phyloP scores from a whole-genome alignment of 2,113 vertebrate species.

The Dasyurus viverrinus region DNA sequence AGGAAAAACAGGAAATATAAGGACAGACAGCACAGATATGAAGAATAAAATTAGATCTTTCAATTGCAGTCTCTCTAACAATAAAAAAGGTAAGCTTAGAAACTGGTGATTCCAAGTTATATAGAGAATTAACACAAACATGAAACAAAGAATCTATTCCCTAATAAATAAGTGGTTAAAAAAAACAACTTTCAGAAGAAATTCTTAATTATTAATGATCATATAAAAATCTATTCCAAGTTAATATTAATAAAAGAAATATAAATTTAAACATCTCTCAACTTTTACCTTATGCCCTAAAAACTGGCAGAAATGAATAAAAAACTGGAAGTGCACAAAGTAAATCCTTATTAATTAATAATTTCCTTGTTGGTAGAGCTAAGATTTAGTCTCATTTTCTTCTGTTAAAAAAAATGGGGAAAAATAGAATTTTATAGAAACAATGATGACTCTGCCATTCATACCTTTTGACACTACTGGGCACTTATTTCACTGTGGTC shows the following conservation, averaged over 20 bases:
- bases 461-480: neutral
- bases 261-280: neutral
- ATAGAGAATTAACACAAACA: neutral
- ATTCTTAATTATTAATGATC: neutral
- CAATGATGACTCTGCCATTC: neutral
- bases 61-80: neutral
- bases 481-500: neutral
- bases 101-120: neutral
- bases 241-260: neutral
- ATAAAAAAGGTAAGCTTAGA: neutral
- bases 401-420: neutral
- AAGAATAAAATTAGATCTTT: neutral
- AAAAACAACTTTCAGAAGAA: neutral
- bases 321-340: neutral
- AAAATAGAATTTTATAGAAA: neutral
- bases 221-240: neutral
- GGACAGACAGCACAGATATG: neutral
- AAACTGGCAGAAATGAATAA: neutral
- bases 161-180: neutral
- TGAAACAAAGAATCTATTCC: neutral
- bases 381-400: neutral
- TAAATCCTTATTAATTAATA: neutral
- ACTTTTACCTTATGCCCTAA: neutral
- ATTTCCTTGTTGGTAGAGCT: neutral
- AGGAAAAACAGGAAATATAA: neutral